Base-by-base conservation (phyloP, 2,888 invertebrate genomes). In the Xestia ashworthii region DNA sequence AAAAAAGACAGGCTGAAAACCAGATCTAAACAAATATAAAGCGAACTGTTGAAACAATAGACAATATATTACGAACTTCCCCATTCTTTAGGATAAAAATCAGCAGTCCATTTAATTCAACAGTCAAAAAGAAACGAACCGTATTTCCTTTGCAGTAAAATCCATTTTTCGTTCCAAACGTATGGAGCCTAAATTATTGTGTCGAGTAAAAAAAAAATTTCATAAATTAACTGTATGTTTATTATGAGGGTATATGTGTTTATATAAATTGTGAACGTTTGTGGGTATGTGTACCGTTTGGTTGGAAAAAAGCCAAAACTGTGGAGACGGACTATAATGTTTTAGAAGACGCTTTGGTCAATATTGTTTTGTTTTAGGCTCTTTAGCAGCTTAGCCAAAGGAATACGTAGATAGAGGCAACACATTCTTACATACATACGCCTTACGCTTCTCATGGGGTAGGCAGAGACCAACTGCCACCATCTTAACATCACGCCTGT, bases 41-140 rank as follows among this genome's bases (percentile, higher is more conserved):
- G 62, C 46, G 74, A 60, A 84, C 73, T 71, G 67, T 80, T 71
- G 16, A 80, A 80, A 84, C 85, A 82, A 82, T 84, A 80, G 78
- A 80, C 83, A 76, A 79, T 85, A 86, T 79, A 82, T 86, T 79
- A 86, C 75, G 5, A 32, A 65, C 22, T 84, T 67, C 68, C 68
- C 68, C 76, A 82, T 82, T 78, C 38, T 71, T 64, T 50, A 41
- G 68, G 50, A 72, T 72, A 69, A 78, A 86, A 86, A 77, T 87
- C 77, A 81, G 76, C 50, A 60, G 70, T 41, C 78, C 79, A 81
- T 87, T 83, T 77, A 80, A 87, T 75, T 55, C 38, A 69, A 83
- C 74, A 38, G 68, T 65, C 58, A 78, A 74, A 78, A 69, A 41
- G 81, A 88, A 87, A 83, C 71, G 64, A n/a, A 76, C 76, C 81